These are phyloP conservation scores for Rhinolophus sinicus DNA, from an alignment of 2,113 vertebrate species.

Conservation along the genomic window DNA sequence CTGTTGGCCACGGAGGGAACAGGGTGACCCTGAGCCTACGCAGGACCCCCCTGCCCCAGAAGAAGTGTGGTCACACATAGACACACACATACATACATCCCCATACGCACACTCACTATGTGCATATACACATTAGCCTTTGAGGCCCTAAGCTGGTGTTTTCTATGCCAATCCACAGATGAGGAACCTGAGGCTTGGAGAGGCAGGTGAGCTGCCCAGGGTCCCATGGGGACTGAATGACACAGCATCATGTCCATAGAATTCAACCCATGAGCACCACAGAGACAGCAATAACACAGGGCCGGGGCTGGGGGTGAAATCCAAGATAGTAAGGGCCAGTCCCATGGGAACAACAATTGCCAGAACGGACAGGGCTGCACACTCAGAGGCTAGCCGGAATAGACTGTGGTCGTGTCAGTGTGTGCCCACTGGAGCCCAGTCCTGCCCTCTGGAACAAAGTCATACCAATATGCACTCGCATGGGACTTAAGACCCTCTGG, in stretches of 20 bases:
- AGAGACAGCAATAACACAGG: not conserved
- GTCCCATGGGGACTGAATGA: not conserved
- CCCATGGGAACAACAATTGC: accelerated
- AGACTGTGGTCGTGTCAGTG: not conserved
- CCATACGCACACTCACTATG: not conserved
- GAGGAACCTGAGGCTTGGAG: not conserved
- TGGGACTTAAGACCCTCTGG: not conserved
- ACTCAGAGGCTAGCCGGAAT: not conserved
- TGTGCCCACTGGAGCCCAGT: too few species aligned
- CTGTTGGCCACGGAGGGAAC: slow-evolving; percentile 76
- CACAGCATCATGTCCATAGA: not conserved
- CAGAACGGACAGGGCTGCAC: not conserved
- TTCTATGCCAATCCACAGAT: not conserved
- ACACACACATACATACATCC: not conserved
- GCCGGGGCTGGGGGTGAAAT: not conserved
- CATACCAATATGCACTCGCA: accelerated
- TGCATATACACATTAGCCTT: not conserved
- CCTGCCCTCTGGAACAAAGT: not conserved
- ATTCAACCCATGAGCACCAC: accelerated
- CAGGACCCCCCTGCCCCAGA: not conserved
- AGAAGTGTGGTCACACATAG: not conserved
- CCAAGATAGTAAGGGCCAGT: not conserved
- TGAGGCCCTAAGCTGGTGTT: not conserved
- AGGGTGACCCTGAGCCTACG: not conserved
- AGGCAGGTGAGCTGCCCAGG: not conserved